Evolutionary conservation across 1,140 invertebrate genomes (phyloP).

Genomic region (Drosophila bifasciata): DNA sequence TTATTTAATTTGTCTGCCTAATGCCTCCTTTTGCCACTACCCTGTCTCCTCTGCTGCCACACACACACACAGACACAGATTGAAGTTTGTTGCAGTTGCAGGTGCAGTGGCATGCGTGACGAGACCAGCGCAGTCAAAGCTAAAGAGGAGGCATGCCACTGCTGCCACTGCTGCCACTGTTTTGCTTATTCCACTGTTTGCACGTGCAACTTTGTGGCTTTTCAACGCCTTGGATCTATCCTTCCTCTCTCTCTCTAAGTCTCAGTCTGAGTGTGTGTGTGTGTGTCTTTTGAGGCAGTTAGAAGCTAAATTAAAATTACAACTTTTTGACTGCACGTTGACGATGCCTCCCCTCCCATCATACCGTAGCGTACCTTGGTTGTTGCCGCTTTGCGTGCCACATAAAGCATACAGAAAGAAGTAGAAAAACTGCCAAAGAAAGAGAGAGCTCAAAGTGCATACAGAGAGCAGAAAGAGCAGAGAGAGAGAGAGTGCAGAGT

Average conservation of each 20-base stretch:
- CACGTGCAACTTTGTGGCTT: constrained; percentile 63
- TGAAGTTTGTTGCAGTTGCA: constrained; percentile 4
- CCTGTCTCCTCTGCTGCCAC: too few relatives aligned
- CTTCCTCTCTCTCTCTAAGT: constrained; percentile 8
- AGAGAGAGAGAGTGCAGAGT: neutral
- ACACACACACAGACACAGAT: neutral
- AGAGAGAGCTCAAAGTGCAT: neutral
- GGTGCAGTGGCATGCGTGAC: constrained; percentile 43
- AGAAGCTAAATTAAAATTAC: constrained; percentile 70
- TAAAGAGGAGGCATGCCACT: constrained; percentile 2
- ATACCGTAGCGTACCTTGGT: constrained; percentile 3
- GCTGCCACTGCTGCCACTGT: too few relatives aligned
- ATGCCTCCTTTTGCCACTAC: too few relatives aligned
- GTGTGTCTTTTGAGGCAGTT: constrained; percentile 57
- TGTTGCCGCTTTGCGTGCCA: constrained; percentile 54
- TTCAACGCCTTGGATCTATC: constrained; percentile 52
- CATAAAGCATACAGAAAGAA: constrained; percentile 21
- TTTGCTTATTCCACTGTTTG: constrained; percentile 2
- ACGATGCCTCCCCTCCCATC: constrained; percentile 32
- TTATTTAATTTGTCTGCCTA: constrained; percentile 47
- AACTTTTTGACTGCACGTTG: constrained; percentile 70
- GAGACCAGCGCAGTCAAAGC: constrained; percentile 35
- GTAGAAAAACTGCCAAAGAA: constrained; percentile 30
- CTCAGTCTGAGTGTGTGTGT: constrained; percentile 7
- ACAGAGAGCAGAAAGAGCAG: neutral